These are phyloP conservation scores for Muntiacus reevesi DNA, from an alignment of 2,113 vertebrate genomes.

Conservation along the genomic window DNA sequence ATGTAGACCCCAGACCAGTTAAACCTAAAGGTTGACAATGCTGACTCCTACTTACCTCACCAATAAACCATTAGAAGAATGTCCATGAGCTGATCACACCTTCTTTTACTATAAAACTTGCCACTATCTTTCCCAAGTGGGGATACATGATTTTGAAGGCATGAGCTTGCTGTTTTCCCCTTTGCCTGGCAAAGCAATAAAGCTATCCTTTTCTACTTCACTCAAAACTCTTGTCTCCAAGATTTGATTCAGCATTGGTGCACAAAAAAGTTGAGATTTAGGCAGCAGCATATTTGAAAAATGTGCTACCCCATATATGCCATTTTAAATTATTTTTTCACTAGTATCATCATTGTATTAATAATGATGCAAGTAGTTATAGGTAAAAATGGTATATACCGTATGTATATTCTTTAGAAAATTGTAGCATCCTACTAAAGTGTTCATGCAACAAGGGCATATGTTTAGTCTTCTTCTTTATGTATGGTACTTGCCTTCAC, in stretches of 20 bases:
- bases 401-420: not conserved
- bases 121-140: not conserved
- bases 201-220: not conserved
- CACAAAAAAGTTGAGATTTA: not conserved
- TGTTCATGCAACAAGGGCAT: not conserved
- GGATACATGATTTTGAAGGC: not conserved
- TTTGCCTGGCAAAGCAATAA: not conserved
- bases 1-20: not conserved
- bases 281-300: not conserved
- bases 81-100: not conserved
- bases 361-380: not conserved
- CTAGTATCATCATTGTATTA: not conserved
- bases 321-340: not conserved
- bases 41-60: not conserved
- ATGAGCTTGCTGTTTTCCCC: not conserved
- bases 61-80: not conserved
- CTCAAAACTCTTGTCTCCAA: not conserved
- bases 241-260: not conserved
- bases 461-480: not conserved
- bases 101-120: not conserved
- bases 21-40: not conserved
- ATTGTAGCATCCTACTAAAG: not conserved
- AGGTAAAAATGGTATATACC: not conserved
- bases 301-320: not conserved
- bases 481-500: not conserved